Evolutionary conservation across 1,140 invertebrate genomes (phyloP), one percentile per base, ranked within the genome.

Genomic region (Trichomalopsis sarcophagae): DNA sequence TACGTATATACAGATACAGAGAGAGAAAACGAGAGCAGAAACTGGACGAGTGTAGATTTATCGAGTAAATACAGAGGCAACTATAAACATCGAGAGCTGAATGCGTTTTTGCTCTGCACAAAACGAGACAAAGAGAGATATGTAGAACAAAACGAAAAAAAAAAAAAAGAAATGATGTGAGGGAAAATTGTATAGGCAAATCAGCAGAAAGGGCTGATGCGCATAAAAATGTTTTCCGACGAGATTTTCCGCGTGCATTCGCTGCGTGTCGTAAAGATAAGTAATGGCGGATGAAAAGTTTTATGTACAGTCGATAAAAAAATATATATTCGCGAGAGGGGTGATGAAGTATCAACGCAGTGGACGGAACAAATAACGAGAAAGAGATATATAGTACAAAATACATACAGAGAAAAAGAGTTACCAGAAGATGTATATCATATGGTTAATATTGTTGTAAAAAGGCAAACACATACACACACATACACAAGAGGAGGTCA

Each of bases 221-320:
- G 33, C 5, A 62, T 62, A 62, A n/a, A 71, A 71, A 30, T 33
- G 33, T 71, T 69, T 69, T 69, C 27, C 27, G 17, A 10, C 50
- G 27, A 69, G 21, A 69, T 69, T 69, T 27, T 27, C 27, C 27
- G 9, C 66, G 11, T 17, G 68, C 30, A 44, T 44, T 44, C 40
- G 13, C 68, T 13, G 68, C 23, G 9, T 33, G 27, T 71, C 68
- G 27, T 71, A 71, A 71, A 71, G 68, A 71, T 71, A 71, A 71
- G 55, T 71, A 71, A 71, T 71, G 68, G 23, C 23, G 9, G 30
- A 4, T 71, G 30, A 71, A 71, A 71, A 27, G 30, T 69, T 69
- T 69, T 69, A 27, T 69, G 27, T 30, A 71, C 68, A 30, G n/a
- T 71, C 68, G 23, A 71, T 33, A 71, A 71, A 71, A 71, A 71